These are phyloP conservation scores for Gallinago undulata DNA, from an alignment of 2,113 vertebrate species.

Conservation along the genomic window DNA sequence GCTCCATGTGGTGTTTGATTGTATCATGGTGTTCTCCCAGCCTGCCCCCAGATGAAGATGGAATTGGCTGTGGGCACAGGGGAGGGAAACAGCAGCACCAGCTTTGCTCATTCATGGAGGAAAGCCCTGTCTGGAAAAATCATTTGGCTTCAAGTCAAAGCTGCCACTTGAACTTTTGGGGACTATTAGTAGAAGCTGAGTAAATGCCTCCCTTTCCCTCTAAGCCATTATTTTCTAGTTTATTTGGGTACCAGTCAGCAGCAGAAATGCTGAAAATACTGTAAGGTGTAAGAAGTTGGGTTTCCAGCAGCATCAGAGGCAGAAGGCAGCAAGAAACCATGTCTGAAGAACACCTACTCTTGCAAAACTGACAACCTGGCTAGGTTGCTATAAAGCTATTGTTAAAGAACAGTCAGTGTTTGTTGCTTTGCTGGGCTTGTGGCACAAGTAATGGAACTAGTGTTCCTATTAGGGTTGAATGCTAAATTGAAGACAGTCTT, in stretches of 20 bases:
- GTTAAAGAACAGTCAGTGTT: not conserved
- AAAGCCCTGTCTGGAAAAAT: not conserved
- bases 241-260: not conserved
- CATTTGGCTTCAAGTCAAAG: not conserved
- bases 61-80: not conserved
- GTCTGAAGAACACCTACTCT: not conserved
- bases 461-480: not conserved
- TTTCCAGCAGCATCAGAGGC: not conserved
- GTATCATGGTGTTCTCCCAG: not conserved
- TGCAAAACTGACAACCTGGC: not conserved
- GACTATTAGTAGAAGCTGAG: not conserved
- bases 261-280: not conserved
- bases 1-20: not conserved
- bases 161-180: not conserved
- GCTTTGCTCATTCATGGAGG: not conserved
- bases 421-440: not conserved
- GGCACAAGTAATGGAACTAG: not conserved
- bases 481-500: not conserved
- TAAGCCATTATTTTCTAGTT: not conserved
- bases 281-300: not conserved
- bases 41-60: not conserved
- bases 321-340: not conserved
- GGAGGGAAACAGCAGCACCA: not conserved
- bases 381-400: not conserved
- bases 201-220: not conserved